These are phyloP conservation scores for Drosophila trapezifrons DNA, from an alignment of 1,140 invertebrate genomes.

Conservation along the genomic window DNA sequence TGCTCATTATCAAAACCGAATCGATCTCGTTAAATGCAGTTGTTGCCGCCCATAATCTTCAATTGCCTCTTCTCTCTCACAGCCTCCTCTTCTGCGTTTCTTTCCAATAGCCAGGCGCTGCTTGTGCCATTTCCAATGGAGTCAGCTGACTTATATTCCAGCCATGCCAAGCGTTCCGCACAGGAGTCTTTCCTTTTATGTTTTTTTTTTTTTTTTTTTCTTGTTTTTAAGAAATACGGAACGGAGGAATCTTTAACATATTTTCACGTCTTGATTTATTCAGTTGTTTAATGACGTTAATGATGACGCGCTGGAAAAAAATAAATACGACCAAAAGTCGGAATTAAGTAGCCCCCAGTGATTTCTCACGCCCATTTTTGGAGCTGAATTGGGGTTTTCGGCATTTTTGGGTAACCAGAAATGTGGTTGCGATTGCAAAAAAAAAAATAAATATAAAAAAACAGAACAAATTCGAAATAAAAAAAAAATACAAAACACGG, in stretches of 20 bases:
- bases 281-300: conserved; percentile 52
- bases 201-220: background rate
- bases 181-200: background rate
- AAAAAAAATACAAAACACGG: background rate
- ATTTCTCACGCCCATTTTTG: conserved; percentile 75
- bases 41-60: conserved; percentile 18
- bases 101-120: background rate
- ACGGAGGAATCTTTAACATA: conserved; percentile 17
- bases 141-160: conserved; percentile 34
- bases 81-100: no score
- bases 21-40: conserved; percentile 40
- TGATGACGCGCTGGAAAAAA: conserved; percentile 45
- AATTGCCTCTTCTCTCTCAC: background rate
- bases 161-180: conserved; percentile 1
- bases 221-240: background rate
- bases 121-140: conserved; percentile 2
- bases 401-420: conserved; percentile 41
- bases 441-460: conserved; percentile 1
- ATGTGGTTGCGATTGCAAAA: conserved; percentile 17
- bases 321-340: conserved; percentile 15
- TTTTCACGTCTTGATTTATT: conserved; percentile 20
- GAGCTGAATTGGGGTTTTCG: conserved; percentile 10
- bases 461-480: background rate
- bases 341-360: conserved; percentile 34
- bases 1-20: conserved; percentile 12